Conservation (phyloP, 2,888 invertebrate species). For the Pristionchus japonicus region DNA sequence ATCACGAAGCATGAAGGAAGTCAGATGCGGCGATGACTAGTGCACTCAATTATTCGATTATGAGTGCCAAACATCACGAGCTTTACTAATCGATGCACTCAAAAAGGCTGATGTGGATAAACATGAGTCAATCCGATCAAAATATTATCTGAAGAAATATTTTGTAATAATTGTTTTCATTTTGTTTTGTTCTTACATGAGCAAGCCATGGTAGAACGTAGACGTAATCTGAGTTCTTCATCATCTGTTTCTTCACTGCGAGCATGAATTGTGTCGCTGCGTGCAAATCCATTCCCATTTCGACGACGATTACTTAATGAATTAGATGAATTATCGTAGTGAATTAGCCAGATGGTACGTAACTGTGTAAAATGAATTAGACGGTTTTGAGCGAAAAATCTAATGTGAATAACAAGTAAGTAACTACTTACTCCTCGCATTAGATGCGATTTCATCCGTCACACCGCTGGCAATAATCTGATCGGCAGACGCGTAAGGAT, state of each 20-base stretch:
- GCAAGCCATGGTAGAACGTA: conserved; percentile 73
- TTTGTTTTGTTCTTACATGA: conserved; percentile 69
- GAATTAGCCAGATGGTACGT: no score
- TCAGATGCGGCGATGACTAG: background rate
- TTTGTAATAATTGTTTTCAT: background rate
- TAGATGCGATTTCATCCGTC: conserved; percentile 55
- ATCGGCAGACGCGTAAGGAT: conserved; percentile 69
- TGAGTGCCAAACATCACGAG: background rate
- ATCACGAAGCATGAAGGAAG: background rate
- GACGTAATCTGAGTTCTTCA: conserved; percentile 71
- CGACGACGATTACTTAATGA: conserved; percentile 69
- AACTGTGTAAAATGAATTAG: no score
- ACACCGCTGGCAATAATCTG: conserved; percentile 71
- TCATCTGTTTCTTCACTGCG: conserved; percentile 61
- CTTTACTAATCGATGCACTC: background rate
- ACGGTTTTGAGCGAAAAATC: no score
- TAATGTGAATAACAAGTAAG: background rate
- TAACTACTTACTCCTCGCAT: conserved; percentile 61
- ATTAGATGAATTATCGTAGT: no score
- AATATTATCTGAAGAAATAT: no score
- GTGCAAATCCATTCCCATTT: conserved; percentile 73
- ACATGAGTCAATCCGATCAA: background rate
- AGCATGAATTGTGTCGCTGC: conserved; percentile 68
- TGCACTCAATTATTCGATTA: background rate
- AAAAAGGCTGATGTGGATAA: background rate